Base-by-base conservation (phyloP, 2,113 vertebrate genomes). In the Crypturellus undulatus region DNA sequence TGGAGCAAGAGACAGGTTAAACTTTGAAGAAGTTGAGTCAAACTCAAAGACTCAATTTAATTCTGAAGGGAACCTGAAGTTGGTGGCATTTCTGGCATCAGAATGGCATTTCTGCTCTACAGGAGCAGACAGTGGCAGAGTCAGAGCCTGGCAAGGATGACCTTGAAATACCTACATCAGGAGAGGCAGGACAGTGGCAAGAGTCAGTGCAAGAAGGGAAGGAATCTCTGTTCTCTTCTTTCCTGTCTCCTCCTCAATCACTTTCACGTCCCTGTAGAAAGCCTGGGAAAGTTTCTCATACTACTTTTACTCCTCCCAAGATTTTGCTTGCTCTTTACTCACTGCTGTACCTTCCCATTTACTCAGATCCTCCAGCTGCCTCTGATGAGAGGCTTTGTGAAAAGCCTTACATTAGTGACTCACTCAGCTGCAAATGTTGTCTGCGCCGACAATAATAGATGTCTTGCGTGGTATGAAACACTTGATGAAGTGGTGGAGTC, bases 291-390 rank as follows among this genome's bases (percentile, higher is more conserved):
- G 43, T 72, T 85, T 90, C 72, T 80, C 24, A 21, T 78, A 34
- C 14, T 86, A 42, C 45, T 67, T 42, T 72, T 36, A n/a, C 25
- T 80, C 51, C 63, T 56, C 43, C 42, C 22, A 68, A 75, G 12
- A 22, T 32, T 87, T 70, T 60, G 30, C 13, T 69, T 81, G 21
- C 24, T 84, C 72, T 79, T 87, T 62, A 38, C 34, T 92, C 38
- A 28, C 52, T 6, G 1, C 58, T 93, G 73, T 51, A 40, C 26
- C 56, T 87, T 85, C 71, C 70, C 15, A 51, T 42, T 64, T 65
- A 69, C 59, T 93, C 71, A 93, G 52, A 79, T 34, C 76, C 63
- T 85, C 51, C 91, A 72, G 34, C 3, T 45, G 67, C 24, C 9
- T 67, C 71, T 69, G 12, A 26, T 40, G 36, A 91, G 52, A 25